Evolutionary conservation across 2,797 vertebrate genomes (phyloP).

Genomic region (Tragopan temminckii): DNA sequence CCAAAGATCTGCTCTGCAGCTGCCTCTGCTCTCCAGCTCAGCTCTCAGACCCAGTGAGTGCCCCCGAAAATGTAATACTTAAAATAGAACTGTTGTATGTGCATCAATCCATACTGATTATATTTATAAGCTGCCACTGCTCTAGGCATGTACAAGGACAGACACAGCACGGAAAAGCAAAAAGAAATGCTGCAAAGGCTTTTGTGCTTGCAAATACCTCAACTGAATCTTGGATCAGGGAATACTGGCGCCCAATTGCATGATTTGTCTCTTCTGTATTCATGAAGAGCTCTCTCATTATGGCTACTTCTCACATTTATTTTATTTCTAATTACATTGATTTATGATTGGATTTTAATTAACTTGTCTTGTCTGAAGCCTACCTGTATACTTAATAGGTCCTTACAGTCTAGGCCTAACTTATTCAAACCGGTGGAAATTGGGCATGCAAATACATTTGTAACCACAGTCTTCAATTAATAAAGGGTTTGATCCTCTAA

Average conservation of each 20-base stretch:
- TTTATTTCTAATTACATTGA: slow-evolving; percentile 65
- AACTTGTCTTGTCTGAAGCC: slow-evolving; percentile 27
- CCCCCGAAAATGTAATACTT: neutral
- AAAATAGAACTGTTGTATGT: neutral
- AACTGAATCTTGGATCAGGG: neutral
- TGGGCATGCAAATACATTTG: neutral
- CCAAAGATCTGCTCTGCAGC: neutral
- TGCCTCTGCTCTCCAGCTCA: neutral
- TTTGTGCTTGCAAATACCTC: neutral
- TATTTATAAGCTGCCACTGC: neutral
- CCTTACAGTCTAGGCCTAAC: neutral
- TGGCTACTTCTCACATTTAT: slow-evolving; percentile 33
- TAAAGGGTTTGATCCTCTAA: neutral
- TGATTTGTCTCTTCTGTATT: slow-evolving; percentile 39
- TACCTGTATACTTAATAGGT: slow-evolving; percentile 20
- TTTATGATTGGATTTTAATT: slow-evolving; percentile 56
- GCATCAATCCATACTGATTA: neutral
- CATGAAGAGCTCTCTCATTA: neutral
- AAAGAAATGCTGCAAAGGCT: neutral
- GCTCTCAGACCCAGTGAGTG: neutral
- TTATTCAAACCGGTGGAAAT: neutral
- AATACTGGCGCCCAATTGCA: neutral
- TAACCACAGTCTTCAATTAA: neutral
- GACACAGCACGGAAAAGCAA: neutral
- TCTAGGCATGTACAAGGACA: neutral